These are phyloP conservation scores for Drosophila asahinai DNA, from an alignment of 1,140 invertebrate genomes.

Conservation along the genomic window DNA sequence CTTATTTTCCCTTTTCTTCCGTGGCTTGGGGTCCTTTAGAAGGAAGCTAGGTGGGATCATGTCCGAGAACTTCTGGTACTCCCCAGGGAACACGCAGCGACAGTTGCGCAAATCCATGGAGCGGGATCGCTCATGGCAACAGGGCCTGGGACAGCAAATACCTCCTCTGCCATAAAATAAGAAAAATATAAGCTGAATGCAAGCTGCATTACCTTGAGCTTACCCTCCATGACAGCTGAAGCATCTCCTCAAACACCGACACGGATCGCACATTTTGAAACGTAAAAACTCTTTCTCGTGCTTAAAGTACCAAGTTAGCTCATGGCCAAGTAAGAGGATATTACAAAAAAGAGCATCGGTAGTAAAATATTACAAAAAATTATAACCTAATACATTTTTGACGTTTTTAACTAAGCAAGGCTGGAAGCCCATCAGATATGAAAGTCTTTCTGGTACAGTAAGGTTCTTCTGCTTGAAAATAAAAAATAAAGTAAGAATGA, in stretches of 20 bases:
- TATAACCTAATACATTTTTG: constrained; percentile 16
- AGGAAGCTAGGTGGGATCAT: constrained; percentile 54
- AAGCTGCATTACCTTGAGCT: not conserved
- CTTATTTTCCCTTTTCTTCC: constrained; percentile 8
- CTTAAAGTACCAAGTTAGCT: not conserved
- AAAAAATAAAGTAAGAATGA: not conserved
- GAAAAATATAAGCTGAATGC: too few relatives aligned
- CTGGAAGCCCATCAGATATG: not conserved
- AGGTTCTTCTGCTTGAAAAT: not conserved
- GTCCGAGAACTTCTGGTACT: constrained; percentile 60
- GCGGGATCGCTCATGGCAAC: constrained; percentile 1
- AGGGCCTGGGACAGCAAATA: constrained; percentile 1
- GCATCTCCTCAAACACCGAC: constrained; percentile 2
- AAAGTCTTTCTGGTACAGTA: too few relatives aligned
- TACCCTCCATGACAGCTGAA: constrained; percentile 20
- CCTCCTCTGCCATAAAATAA: too few relatives aligned
- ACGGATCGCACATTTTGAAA: constrained; percentile 17
- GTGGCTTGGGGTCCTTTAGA: not conserved
- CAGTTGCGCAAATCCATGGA: not conserved
- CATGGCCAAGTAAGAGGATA: constrained; percentile 8
- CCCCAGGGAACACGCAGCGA: constrained; percentile 11
- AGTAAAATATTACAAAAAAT: constrained; percentile 5
- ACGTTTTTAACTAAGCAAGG: constrained; percentile 16
- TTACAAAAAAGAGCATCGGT: constrained; percentile 12
- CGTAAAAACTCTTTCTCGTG: not conserved